These are phyloP conservation scores for Gallinago media DNA, from an alignment of 2,113 vertebrate species.

Conservation along the genomic window DNA sequence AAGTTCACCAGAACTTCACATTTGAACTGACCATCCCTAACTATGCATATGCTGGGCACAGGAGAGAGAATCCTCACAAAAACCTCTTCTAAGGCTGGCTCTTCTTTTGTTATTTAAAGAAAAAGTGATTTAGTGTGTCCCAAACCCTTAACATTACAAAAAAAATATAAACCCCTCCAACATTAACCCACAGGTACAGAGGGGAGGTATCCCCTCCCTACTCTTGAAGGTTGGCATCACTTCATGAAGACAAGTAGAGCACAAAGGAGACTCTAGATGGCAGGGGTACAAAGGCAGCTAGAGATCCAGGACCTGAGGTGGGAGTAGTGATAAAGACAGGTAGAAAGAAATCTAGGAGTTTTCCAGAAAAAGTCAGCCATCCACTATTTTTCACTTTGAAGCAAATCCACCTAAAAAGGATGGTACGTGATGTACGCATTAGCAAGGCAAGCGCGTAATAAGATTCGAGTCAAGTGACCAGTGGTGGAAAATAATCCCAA, in stretches of 20 bases:
- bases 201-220: neutral
- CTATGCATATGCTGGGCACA: neutral
- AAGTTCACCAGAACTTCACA: neutral
- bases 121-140: neutral
- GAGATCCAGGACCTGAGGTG: neutral
- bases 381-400: neutral
- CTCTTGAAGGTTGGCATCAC: neutral
- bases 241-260: neutral
- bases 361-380: neutral
- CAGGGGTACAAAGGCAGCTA: neutral
- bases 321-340: neutral
- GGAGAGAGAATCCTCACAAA: neutral
- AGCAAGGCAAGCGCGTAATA: rapidly evolving
- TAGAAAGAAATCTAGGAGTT: neutral
- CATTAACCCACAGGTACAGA: neutral
- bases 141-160: neutral
- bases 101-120: neutral
- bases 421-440: neutral
- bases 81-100: neutral
- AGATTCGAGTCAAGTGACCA: neutral
- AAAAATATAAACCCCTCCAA: neutral
- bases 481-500: neutral
- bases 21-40: neutral
- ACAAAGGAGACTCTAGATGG: neutral
- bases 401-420: neutral